A percentile compares a stretch with the other conserved stretches of the same genome.
phyloP scores from a whole-genome alignment of 2,888 invertebrate genomes.

The Pterostichus niger region DNA sequence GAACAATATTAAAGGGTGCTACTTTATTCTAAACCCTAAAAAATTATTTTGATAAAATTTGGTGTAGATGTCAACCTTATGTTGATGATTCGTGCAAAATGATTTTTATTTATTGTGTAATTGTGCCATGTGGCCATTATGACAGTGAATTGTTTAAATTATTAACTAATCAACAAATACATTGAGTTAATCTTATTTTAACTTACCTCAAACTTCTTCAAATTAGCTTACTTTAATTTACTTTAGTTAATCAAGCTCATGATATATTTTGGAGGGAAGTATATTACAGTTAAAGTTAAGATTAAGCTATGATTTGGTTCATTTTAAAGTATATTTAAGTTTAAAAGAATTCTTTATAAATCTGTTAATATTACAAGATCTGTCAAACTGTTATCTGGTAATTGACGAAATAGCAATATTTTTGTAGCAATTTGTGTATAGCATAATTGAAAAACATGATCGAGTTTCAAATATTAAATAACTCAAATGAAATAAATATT shows the following conservation, averaged over 20 bases:
- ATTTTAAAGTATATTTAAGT: not conserved
- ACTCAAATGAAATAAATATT: too few relatives aligned
- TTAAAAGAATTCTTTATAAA: slow-evolving; percentile 13
- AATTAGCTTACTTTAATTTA: not conserved
- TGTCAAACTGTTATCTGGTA: slow-evolving; percentile 3
- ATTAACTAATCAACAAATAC: slow-evolving; percentile 58
- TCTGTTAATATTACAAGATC: not conserved
- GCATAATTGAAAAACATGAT: too few relatives aligned
- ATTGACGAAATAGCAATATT: not conserved
- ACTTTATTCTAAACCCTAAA: slow-evolving; percentile 51
- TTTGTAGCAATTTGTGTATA: too few relatives aligned
- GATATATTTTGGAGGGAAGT: slow-evolving; percentile 9
- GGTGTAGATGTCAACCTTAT: slow-evolving; percentile 55
- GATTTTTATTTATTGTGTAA: slow-evolving; percentile 54
- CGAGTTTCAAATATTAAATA: too few relatives aligned
- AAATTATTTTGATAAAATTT: slow-evolving; percentile 57
- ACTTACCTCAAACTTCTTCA: slow-evolving; percentile 6
- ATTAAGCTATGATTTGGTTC: slow-evolving; percentile 15
- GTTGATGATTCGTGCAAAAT: slow-evolving; percentile 61
- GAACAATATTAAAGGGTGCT: slow-evolving; percentile 61
- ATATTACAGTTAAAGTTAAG: not conserved
- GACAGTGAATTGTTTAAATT: slow-evolving; percentile 60
- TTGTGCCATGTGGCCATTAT: slow-evolving; percentile 54
- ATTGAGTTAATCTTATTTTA: slow-evolving; percentile 33
- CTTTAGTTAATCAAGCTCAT: slow-evolving; percentile 8